A percentile compares a stretch with the other conserved stretches of the same genome.
Evolutionary conservation across 2,797 vertebrate species (phyloP).

Genomic region (Anguilla anguilla): DNA sequence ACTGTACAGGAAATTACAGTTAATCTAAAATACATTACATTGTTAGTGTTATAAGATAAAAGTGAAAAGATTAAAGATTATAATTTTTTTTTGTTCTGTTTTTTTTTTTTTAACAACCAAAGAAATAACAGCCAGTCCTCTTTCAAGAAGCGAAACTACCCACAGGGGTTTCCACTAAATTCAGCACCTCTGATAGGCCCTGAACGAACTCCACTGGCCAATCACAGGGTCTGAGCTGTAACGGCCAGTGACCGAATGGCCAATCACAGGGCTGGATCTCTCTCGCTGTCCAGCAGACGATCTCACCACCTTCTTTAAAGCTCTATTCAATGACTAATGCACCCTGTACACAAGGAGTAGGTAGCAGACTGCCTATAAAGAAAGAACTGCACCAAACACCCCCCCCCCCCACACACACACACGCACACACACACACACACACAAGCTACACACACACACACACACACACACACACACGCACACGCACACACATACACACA

Average conservation of each 20-base stretch:
- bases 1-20: constrained; percentile 96
- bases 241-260: constrained; percentile 43
- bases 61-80: constrained; percentile 59
- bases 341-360: constrained; percentile 54
- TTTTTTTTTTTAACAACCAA: constrained; percentile 57
- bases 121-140: constrained; percentile 56
- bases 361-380: constrained; percentile 56
- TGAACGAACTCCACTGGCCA: constrained; percentile 64
- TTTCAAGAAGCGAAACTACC: neutral
- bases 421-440: neutral
- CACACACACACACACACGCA: too few species aligned
- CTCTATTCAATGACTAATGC: constrained; percentile 60
- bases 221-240: constrained; percentile 42
- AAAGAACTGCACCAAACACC: constrained; percentile 51
- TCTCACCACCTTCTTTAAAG: constrained; percentile 41
- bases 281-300: constrained; percentile 32
- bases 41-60: constrained; percentile 82
- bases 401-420: constrained; percentile 34
- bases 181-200: constrained; percentile 52
- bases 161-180: constrained; percentile 43
- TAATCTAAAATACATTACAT: constrained; percentile 96
- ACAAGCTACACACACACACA: neutral
- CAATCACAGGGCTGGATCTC: constrained; percentile 29
- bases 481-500: too few species aligned
- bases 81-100: constrained; percentile 32